Conservation (phyloP, 1,140 invertebrate genomes). For the Leptoteleia sp. region DNA sequence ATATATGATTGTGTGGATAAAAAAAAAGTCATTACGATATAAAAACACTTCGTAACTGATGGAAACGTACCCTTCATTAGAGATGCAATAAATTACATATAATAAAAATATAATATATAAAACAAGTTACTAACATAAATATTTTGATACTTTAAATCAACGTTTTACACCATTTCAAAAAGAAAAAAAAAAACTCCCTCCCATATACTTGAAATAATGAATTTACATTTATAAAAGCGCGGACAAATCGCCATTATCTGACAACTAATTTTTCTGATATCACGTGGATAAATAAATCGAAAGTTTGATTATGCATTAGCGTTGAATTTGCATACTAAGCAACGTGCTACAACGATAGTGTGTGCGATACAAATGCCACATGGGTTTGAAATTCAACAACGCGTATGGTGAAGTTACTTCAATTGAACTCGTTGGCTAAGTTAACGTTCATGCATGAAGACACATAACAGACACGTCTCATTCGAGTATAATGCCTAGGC, state of each 20-base stretch:
- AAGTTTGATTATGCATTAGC: slow-evolving; percentile 25
- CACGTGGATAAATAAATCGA: background rate
- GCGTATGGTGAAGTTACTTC: slow-evolving; percentile 36
- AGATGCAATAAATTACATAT: too few relatives aligned
- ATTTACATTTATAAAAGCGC: too few relatives aligned
- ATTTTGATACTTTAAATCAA: too few relatives aligned
- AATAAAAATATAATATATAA: too few relatives aligned
- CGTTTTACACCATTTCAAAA: too few relatives aligned
- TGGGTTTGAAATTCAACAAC: slow-evolving; percentile 30
- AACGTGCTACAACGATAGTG: slow-evolving; percentile 12
- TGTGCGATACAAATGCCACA: slow-evolving; percentile 40
- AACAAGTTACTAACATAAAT: too few relatives aligned
- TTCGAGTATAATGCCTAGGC: slow-evolving; percentile 28
- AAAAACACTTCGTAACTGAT: background rate
- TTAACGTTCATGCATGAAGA: slow-evolving; percentile 40
- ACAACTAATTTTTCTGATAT: too few relatives aligned
- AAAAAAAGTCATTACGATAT: background rate
- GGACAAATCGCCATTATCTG: too few relatives aligned
- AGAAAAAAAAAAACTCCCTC: too few relatives aligned
- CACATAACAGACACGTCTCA: slow-evolving; percentile 30
- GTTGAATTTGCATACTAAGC: slow-evolving; percentile 26
- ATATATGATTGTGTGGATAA: background rate
- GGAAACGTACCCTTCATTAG: background rate
- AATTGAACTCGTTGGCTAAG: slow-evolving; percentile 36
- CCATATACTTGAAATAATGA: too few relatives aligned